Evolutionary conservation across 2,888 invertebrate genomes (phyloP), one percentile per base, ranked within the genome.

Genomic region (Invenusta paracnida): DNA sequence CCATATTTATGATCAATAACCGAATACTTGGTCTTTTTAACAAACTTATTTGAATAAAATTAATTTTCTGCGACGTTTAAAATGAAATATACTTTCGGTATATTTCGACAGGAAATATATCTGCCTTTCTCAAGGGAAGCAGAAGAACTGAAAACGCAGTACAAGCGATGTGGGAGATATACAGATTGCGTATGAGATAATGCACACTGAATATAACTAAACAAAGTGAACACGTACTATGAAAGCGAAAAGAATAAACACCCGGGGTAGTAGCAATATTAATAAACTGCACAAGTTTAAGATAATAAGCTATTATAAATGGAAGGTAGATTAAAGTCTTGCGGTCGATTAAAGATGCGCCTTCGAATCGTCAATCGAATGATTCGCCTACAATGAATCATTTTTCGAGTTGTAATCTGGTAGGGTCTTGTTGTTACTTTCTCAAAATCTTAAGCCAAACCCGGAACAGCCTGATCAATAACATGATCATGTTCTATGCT

Each of bases 351-450:
- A 25, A 73, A 13, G 73, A 73, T 73, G 5, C 27, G 25, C 17
- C 25, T 73, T 73, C 73, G 5, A 73, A 13, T 23, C 5, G 73
- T n/a, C n/a, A n/a, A n/a, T n/a, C n/a, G n/a, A n/a, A n/a, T n/a
- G n/a, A n/a, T n/a, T n/a, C n/a, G n/a, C n/a, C 17, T 5, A 5
- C 73, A 73, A 73, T 25, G 27, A 73, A 73, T 2, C 5, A 73
- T 25, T 73, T 73, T 23, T 73, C 73, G 5, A 73, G 73, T 73
- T 73, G 73, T 73, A 73, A 73, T 73, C 73, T 73, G 23, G 73
- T 73, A n/a, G n/a, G n/a, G n/a, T n/a, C n/a, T n/a, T n/a, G n/a
- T n/a, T n/a, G n/a, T n/a, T n/a, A n/a, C n/a, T n/a, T n/a, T n/a
- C n/a, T n/a, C n/a, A n/a, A n/a, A n/a, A n/a, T n/a, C n/a, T n/a